A percentile compares a stretch with the other conserved stretches of the same genome.
phyloP scores from a whole-genome alignment of 2,113 vertebrate species.

The Taxidea taxus region DNA sequence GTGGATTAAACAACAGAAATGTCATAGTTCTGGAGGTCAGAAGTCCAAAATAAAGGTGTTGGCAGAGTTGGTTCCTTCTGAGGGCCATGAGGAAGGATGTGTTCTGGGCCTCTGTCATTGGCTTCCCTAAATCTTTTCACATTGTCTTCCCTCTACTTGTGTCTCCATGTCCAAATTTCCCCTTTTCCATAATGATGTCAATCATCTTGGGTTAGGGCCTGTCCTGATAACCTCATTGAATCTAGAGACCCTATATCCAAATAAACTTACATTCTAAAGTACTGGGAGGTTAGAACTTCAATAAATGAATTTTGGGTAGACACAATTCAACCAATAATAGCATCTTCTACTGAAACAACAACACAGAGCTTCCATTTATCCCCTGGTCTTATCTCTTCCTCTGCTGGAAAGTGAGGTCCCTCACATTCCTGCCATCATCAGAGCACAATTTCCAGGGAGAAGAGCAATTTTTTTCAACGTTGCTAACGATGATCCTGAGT shows the following conservation, averaged over 20 bases:
- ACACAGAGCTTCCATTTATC: neutral
- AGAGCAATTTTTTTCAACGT: neutral
- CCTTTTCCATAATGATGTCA: neutral
- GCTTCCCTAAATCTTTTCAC: neutral
- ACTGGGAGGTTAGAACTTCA: neutral
- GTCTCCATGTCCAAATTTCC: neutral
- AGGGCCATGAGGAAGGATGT: neutral
- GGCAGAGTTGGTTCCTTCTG: neutral
- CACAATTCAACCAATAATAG: neutral
- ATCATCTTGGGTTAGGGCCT: neutral
- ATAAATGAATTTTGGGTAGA: neutral
- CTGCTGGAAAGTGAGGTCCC: neutral
- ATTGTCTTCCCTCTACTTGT: neutral
- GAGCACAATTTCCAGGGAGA: neutral
- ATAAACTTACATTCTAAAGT: neutral
- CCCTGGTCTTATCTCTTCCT: neutral
- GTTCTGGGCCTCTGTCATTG: neutral
- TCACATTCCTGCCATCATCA: neutral
- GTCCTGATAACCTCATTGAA: neutral
- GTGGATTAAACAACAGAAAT: neutral
- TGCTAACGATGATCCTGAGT: neutral
- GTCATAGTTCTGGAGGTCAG: neutral
- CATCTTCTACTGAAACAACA: neutral
- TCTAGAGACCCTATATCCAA: neutral
- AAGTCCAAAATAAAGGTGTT: neutral